phyloP scores from a whole-genome alignment of 2,113 vertebrate species.

The Notothenia rossii region DNA sequence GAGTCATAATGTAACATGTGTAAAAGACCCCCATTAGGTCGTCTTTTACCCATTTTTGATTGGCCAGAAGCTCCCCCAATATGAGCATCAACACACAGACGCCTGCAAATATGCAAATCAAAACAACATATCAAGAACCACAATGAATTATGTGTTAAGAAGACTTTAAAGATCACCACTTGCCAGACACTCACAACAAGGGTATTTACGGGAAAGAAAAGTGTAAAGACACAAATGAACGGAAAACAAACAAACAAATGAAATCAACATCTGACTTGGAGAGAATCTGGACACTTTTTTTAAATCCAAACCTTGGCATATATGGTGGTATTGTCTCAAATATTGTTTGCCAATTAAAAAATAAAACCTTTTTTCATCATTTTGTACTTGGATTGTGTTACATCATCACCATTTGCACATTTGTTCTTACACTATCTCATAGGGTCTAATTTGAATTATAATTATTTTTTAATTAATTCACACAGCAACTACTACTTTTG shows the following conservation, averaged over 20 bases:
- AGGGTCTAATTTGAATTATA: too few species aligned
- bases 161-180: constrained; percentile 92
- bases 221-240: constrained; percentile 72
- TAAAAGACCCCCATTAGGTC: constrained; percentile 10
- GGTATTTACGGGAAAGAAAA: constrained; percentile 71
- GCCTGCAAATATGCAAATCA: constrained; percentile 94
- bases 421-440: too few species aligned
- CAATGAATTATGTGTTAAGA: constrained; percentile 82
- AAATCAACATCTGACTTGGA: constrained; percentile 83
- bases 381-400: not conserved
- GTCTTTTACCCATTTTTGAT: constrained; percentile 78
- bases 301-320: constrained; percentile 88
- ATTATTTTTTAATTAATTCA: too few species aligned
- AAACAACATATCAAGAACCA: constrained; percentile 94
- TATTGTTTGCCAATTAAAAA: constrained; percentile 92
- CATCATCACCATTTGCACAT: too few species aligned
- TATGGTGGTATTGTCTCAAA: constrained; percentile 85
- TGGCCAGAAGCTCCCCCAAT: constrained; percentile 51
- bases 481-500: too few species aligned
- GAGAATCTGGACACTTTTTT: constrained; percentile 88
- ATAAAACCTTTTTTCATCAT: not conserved
- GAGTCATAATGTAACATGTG: not conserved
- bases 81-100: constrained; percentile 51
- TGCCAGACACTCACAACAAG: constrained; percentile 94
- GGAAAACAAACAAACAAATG: constrained; percentile 84